Conservation (phyloP, 2,888 invertebrate species). For the Vesta saturnalis region DNA sequence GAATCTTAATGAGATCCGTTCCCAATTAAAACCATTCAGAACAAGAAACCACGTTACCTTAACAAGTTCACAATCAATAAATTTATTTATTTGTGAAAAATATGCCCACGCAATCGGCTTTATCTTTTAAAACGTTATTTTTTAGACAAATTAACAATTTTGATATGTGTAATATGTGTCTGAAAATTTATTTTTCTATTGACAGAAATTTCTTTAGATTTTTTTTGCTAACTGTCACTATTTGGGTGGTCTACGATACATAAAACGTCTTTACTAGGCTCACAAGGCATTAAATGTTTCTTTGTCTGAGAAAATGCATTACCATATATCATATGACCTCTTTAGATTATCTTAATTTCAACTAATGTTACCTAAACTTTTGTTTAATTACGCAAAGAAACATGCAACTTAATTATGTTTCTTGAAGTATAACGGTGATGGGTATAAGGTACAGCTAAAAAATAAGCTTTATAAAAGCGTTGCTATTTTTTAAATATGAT, state of each 20-base stretch:
- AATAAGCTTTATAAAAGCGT: too few relatives aligned
- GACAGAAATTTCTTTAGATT: background rate
- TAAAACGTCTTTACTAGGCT: constrained; percentile 11
- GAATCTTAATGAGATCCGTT: constrained; percentile 40
- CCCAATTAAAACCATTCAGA: constrained; percentile 41
- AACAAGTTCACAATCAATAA: constrained; percentile 42
- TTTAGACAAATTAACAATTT: constrained; percentile 40
- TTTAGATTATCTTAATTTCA: too few relatives aligned
- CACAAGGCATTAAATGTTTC: background rate
- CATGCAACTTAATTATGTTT: too few relatives aligned
- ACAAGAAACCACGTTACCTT: constrained; percentile 39
- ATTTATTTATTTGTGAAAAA: constrained; percentile 40
- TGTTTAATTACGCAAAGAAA: too few relatives aligned
- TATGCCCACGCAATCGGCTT: constrained; percentile 37
- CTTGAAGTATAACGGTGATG: too few relatives aligned
- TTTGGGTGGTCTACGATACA: constrained; percentile 41
- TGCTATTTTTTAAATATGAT: too few relatives aligned
- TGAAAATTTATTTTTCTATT: background rate
- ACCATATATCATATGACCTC: background rate
- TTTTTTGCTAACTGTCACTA: constrained; percentile 22
- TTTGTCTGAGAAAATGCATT: background rate
- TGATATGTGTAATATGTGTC: constrained; percentile 26
- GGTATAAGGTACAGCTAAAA: too few relatives aligned
- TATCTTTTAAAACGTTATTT: constrained; percentile 35
- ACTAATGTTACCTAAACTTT: too few relatives aligned